Evolutionary conservation across 2,888 invertebrate genomes (phyloP).

Genomic region (Chydorus sphaericus): DNA sequence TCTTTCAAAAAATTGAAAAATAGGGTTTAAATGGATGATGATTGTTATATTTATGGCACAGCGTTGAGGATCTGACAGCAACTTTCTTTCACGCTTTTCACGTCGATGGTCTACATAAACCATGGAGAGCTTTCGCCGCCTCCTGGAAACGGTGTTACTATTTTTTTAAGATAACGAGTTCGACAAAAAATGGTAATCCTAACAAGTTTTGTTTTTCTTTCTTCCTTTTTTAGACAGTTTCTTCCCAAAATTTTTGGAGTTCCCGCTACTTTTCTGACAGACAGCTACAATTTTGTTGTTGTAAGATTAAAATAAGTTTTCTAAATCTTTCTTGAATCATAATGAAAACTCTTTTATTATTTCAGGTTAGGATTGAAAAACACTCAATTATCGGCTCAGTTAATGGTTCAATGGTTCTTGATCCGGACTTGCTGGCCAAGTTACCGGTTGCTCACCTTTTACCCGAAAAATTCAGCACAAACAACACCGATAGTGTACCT

Average conservation of each 20-base stretch:
- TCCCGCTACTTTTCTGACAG: conserved; percentile 5
- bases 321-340: not conserved
- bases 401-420: not conserved
- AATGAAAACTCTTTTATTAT: not conserved
- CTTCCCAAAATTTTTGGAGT: conserved; percentile 8
- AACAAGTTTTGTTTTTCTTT: too few relatives aligned
- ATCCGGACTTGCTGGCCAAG: conserved; percentile 2
- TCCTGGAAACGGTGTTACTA: too few relatives aligned
- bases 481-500: not conserved
- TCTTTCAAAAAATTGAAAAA: too few relatives aligned
- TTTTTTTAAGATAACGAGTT: too few relatives aligned
- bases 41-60: too few relatives aligned
- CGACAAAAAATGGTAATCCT: too few relatives aligned
- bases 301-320: not conserved
- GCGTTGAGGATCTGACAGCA: not conserved
- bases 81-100: conserved; percentile 8
- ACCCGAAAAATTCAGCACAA: not conserved
- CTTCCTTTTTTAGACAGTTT: conserved; percentile 8
- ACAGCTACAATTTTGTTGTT: conserved; percentile 9
- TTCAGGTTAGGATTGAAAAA: conserved; percentile 11
- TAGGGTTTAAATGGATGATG: too few relatives aligned
- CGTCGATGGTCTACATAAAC: conserved; percentile 9
- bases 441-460: too few relatives aligned
- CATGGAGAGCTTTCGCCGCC: conserved; percentile 11
- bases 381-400: conserved; percentile 4